phyloP scores from a whole-genome alignment of 2,797 vertebrate genomes.

The Notoglanidium macrostoma region DNA sequence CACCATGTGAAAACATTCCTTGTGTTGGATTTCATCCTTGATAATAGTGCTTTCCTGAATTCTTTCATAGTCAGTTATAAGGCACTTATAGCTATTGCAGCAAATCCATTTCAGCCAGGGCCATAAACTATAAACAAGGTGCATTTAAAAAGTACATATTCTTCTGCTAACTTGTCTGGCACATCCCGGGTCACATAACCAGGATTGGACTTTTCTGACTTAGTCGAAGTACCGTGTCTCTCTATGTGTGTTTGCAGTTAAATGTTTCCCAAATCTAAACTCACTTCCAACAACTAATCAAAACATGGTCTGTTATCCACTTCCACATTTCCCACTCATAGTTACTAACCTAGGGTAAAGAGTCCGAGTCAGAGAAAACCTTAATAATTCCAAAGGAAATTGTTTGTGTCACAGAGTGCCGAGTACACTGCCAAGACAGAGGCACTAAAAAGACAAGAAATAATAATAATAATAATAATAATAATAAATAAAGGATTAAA shows the following conservation, averaged over 20 bases:
- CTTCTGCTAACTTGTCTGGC: not conserved
- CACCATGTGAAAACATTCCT: not conserved
- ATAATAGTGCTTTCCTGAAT: not conserved
- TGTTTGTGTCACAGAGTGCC: too few relatives aligned
- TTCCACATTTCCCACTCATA: not conserved
- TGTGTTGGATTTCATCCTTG: not conserved
- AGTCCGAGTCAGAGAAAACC: too few relatives aligned
- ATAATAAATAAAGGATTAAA: too few relatives aligned
- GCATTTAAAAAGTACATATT: not conserved
- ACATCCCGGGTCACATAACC: not conserved
- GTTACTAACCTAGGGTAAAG: not conserved
- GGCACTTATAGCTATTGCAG: not conserved
- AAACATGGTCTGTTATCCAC: not conserved
- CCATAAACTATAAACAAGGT: not conserved
- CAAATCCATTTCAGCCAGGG: not conserved
- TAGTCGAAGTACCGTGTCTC: not conserved
- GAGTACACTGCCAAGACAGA: too few relatives aligned
- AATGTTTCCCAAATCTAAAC: not conserved
- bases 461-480: too few relatives aligned
- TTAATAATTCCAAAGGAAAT: too few relatives aligned
- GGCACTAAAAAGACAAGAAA: too few relatives aligned
- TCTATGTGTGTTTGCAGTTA: not conserved
- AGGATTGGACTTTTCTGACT: not conserved
- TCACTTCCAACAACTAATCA: not conserved
- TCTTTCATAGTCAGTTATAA: not conserved